Evolutionary conservation across 2,113 vertebrate genomes (phyloP).

Genomic region (Pedetes capensis): DNA sequence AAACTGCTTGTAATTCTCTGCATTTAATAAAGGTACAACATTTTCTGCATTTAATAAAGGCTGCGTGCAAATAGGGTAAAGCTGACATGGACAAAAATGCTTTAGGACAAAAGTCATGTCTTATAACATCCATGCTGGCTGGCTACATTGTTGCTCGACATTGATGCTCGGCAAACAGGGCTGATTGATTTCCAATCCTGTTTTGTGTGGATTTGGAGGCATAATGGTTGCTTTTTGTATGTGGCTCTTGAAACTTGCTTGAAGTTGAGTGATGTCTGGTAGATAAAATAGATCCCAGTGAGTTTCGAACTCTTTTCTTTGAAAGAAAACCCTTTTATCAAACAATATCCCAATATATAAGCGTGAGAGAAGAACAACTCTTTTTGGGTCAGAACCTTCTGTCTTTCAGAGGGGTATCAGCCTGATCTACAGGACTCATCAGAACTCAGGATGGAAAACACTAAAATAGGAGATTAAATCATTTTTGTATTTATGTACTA

Average conservation of each 20-base stretch:
- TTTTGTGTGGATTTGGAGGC: background rate
- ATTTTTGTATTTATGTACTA: background rate
- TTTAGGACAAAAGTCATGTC: background rate
- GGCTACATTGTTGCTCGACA: fast-evolving
- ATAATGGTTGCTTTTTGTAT: background rate
- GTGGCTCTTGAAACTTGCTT: background rate
- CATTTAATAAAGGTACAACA: background rate
- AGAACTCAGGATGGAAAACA: background rate
- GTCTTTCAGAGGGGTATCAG: background rate
- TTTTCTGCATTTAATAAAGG: too few relatives aligned
- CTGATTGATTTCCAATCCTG: background rate
- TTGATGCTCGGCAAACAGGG: background rate
- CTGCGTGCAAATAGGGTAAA: background rate
- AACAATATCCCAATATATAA: background rate
- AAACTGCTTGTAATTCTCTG: conserved; percentile 29
- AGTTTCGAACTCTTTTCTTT: background rate
- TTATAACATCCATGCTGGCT: fast-evolving
- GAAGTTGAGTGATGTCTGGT: background rate
- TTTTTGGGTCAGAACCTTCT: background rate
- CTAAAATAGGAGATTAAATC: background rate
- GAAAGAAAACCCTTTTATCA: background rate
- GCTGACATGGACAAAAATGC: background rate
- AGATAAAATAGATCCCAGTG: background rate
- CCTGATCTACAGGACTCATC: fast-evolving
- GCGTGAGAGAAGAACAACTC: background rate